Evolutionary conservation across 2,113 vertebrate species (phyloP).

Genomic region (Mustela nigripes): DNA sequence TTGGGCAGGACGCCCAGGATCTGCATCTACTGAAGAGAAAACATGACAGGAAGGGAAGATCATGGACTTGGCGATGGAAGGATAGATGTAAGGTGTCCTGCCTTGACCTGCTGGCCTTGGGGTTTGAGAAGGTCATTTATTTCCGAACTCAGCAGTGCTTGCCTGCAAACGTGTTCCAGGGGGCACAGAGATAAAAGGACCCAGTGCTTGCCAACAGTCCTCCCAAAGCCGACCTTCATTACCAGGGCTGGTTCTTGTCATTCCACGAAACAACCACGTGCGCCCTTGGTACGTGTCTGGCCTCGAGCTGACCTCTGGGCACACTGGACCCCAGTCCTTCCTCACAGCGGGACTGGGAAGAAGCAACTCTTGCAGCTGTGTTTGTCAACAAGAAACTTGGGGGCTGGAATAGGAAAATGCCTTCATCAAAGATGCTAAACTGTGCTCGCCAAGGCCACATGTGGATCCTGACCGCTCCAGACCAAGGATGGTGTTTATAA

Average conservation of each 20-base stretch:
- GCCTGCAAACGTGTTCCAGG: too few species aligned
- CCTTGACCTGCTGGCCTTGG: background rate
- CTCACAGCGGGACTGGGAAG: fast-evolving
- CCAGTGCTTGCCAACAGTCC: background rate
- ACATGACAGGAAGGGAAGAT: background rate
- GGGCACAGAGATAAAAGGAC: background rate
- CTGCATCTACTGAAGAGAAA: background rate
- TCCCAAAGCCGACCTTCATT: fast-evolving
- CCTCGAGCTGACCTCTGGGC: fast-evolving
- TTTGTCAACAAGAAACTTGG: background rate
- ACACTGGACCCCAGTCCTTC: background rate
- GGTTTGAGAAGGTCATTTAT: background rate
- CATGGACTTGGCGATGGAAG: too few species aligned
- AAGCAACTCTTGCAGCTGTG: fast-evolving
- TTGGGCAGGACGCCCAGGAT: too few species aligned
- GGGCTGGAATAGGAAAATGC: background rate
- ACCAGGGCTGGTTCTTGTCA: too few species aligned
- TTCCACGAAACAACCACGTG: too few species aligned
- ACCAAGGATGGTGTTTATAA: fast-evolving
- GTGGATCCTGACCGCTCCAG: too few species aligned
- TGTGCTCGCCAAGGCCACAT: background rate
- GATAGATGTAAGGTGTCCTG: too few species aligned
- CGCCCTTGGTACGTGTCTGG: background rate
- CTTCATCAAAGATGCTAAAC: background rate
- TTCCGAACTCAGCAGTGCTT: background rate